These are phyloP conservation scores for Nemoura dubitans DNA, from an alignment of 2,888 invertebrate species.

Conservation along the genomic window DNA sequence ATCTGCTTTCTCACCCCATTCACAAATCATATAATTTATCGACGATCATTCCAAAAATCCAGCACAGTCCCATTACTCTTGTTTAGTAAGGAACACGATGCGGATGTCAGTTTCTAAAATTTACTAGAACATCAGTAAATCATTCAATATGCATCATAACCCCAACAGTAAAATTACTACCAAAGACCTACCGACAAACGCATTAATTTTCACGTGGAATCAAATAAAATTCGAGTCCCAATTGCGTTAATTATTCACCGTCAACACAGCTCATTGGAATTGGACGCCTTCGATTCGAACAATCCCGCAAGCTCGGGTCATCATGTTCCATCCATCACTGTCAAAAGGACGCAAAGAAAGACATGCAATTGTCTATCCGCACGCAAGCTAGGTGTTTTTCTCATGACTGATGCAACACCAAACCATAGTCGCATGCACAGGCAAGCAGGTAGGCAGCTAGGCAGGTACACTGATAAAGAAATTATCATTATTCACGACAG, in stretches of 20 bases:
- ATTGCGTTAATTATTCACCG: background rate
- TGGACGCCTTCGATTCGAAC: background rate
- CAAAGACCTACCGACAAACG: background rate
- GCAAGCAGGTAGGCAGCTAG: no score
- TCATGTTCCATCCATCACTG: background rate
- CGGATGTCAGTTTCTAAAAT: no score
- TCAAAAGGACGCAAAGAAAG: background rate
- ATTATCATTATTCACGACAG: slow-evolving; percentile 24
- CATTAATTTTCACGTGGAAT: background rate
- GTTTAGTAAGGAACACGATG: no score
- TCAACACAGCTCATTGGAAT: no score
- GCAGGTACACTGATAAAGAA: slow-evolving; percentile 13
- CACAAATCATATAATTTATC: background rate
- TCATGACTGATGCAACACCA: slow-evolving; percentile 14
- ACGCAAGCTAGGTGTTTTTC: background rate
- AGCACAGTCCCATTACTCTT: no score
- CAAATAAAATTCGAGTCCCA: background rate
- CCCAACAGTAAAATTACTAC: background rate
- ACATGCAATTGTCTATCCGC: background rate
- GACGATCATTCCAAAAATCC: background rate
- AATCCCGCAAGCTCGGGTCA: background rate
- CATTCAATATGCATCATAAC: background rate
- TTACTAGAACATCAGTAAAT: no score
- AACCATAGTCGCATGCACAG: background rate
- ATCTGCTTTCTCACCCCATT: background rate